Percentiles rank a stretch among this genome's conserved stretches.
These are phyloP conservation scores for Dipus sagitta DNA, from an alignment of 2,797 vertebrate species.

Conservation along the genomic window DNA sequence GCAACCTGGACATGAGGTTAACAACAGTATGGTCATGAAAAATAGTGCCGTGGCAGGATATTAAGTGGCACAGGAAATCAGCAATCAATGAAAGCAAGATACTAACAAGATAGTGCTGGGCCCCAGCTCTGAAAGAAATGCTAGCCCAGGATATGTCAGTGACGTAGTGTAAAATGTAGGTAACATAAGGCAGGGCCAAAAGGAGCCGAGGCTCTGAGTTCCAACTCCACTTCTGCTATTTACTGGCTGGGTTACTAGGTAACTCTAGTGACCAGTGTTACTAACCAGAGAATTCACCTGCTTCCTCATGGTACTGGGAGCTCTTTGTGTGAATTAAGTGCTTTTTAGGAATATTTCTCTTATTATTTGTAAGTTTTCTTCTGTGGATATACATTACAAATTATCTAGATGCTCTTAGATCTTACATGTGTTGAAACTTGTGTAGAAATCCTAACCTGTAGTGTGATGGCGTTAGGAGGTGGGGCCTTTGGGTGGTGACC, in stretches of 20 bases:
- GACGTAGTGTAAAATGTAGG: too few relatives aligned
- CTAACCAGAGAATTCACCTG: not conserved
- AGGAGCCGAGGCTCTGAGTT: not conserved
- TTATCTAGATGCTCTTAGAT: not conserved
- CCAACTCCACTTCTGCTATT: not conserved
- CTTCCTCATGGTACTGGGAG: not conserved
- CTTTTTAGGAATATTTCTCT: not conserved
- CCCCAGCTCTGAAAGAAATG: slow-evolving; percentile 7
- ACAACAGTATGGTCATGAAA: not conserved
- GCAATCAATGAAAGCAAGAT: slow-evolving; percentile 20
- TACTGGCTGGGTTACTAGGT: not conserved
- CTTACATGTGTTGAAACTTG: not conserved
- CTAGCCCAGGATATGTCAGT: not conserved
- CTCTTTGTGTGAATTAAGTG: not conserved
- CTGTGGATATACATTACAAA: not conserved
- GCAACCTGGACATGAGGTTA: slow-evolving; percentile 7
- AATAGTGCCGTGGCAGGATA: not conserved
- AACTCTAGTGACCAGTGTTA: not conserved
- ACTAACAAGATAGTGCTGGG: not conserved
- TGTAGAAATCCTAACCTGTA: not conserved
- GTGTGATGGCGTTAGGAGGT: not conserved
- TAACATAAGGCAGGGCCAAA: too few relatives aligned
- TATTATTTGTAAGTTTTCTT: not conserved
- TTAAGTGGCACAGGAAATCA: not conserved
- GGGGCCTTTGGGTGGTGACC: not conserved